Evolutionary conservation across 2,888 invertebrate genomes (phyloP), one percentile per base, ranked within the genome.

Genomic region (Xanthorhoe designata): DNA sequence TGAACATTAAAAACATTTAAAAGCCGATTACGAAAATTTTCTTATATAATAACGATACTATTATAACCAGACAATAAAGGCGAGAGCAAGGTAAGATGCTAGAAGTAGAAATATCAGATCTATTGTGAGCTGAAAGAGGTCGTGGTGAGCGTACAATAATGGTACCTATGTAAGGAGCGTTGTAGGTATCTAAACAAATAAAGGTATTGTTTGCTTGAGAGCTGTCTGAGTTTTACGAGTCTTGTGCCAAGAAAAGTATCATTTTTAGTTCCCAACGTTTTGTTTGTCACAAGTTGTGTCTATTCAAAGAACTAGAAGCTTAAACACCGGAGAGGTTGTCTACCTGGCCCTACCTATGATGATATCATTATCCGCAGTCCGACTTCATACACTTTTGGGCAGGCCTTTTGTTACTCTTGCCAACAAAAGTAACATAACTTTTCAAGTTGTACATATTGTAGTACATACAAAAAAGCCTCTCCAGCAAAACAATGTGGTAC

Each of bases 61-160:
- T 13, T 13, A 42, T 13, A 13, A 42, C 38, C 38, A 13, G 38
- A 42, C 38, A 13, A 13, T 42, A 13, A 13, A 42, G 10, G 13
- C 38, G 18, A 18, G 49, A 50, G 18, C 17, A 50, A 50, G 19
- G 10, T 50, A 50, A 18, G 18, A 18, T 18, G 49, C 17, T 10
- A 9, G 49, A 50, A 19, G 9, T 10, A 9, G 49, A 50, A 19
- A 18, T 18, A 18, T 50, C 17, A 17, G 17, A 17, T 19, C 19
- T 50, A 59, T 59, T 59, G 61, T 45, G 19, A 18, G 18, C 10
- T 50, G 49, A 50, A 50, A 19, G 38, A 42, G 38, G 38, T 42
- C 38, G 13, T 42, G 49, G 49, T 50, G 49, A 50, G 18, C 10
- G 49, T 50, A 17, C 17, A 10, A 50, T 50, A 50, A 50, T 50